phyloP scores from a whole-genome alignment of 2,113 vertebrate species.

The Equus przewalskii region DNA sequence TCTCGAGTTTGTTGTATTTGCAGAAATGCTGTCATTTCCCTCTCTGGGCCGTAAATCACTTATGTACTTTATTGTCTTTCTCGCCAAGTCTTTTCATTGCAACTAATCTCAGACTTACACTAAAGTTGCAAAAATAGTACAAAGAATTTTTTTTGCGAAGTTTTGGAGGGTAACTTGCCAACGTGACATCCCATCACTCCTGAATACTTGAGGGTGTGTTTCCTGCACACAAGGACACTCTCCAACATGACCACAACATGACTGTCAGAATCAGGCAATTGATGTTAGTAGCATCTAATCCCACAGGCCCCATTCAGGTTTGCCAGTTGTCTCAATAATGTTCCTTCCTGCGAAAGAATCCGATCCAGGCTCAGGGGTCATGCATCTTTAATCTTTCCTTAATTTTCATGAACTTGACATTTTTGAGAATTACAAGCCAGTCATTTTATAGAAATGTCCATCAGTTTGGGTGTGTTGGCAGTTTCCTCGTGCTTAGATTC shows the following conservation, averaged over 20 bases:
- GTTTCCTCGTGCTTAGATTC: neutral
- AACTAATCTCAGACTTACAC: conserved; percentile 37
- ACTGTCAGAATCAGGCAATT: neutral
- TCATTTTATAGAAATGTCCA: neutral
- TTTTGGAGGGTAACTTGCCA: neutral
- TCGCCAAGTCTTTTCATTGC: neutral
- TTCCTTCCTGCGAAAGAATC: neutral
- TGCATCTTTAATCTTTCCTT: neutral
- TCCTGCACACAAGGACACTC: neutral
- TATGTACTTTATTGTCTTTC: neutral
- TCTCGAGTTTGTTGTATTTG: conserved; percentile 13
- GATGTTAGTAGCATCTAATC: neutral
- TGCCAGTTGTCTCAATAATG: neutral
- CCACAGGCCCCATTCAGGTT: neutral
- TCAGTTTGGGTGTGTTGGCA: neutral
- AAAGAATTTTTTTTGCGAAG: neutral
- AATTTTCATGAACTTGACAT: neutral
- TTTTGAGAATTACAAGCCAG: neutral
- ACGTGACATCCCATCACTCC: neutral
- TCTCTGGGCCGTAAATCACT: neutral
- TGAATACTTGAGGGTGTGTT: neutral
- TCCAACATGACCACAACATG: neutral
- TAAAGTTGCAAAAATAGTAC: neutral
- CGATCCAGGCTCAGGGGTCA: neutral
- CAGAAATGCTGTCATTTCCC: neutral